Base-by-base conservation (phyloP, 1,140 invertebrate species). In the Whitmania pigra region DNA sequence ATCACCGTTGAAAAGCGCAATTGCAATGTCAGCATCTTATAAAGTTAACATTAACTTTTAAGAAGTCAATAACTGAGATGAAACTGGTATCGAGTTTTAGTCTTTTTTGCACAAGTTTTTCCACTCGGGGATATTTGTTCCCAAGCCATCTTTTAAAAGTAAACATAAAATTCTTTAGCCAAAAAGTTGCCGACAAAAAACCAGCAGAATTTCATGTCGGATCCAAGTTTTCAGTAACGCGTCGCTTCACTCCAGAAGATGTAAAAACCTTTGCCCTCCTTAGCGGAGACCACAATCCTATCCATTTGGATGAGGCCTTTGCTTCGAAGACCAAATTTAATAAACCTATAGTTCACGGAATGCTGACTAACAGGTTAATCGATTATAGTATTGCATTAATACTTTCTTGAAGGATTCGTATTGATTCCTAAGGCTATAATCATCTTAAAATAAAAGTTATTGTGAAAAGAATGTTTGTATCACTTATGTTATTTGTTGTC, bases 291-390 rank as follows among this genome's bases (percentile, higher is more conserved):
- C n/a, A 20, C 27, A 72, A 72, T 66, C 71, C 71, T 11, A 72
- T 72, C 22, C 71, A 72, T 31, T 25, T 72, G 55, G 71, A 72
- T 66, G 57, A 60, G 17, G 29, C 67, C 20, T 72, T 67, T 40
- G 29, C 36, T 27, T n/a, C 20, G 0, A 66, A n/a, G 9, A 72
- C 71, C 29, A 53, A 55, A n/a, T 72, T 67, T n/a, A 63, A 66
- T 68, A 63, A 72, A n/a, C 25, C 25, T 2, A 66, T 72, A 11
- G 54, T 60, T 66, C 71, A 72, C 36, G 71, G 71, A 22, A 36
- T 72, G 27, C 29, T 72, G 7, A 9, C 18, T 31, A 29, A 63
- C 29, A 29, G 54, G 71, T 72, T 25, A 27, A 9, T 36, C 60
- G 2, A 13, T 7, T 63, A 13, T 13, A 7, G 57, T 25, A n/a